Evolutionary conservation across 2,113 vertebrate species (phyloP), one percentile per base, ranked within the genome.

Genomic region (Ptilonorhynchus violaceus): DNA sequence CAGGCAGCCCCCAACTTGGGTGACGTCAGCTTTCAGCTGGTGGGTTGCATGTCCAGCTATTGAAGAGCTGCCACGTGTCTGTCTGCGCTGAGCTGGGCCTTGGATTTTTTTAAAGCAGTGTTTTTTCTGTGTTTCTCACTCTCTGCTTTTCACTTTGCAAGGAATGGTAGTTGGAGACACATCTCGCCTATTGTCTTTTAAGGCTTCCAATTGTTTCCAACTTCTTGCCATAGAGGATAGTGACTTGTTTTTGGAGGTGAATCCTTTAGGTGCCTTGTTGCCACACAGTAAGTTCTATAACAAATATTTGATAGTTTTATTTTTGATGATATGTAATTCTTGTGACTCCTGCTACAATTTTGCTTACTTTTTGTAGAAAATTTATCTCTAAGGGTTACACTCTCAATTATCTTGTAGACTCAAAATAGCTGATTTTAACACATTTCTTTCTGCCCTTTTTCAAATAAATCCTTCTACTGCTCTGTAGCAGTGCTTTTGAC

Each of bases 341-440:
- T 95, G 76, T 11, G 56, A 89, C 63, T 95, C 78, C 68, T 93
- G 77, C 95, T 95, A 82, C 41, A 95, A 72, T 92, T 95, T 92
- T 91, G 18, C 59, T 97, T 96, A 93, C 37, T 89, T 95, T 94
- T 89, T 72, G 53, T 94, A 91, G 89, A 83, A 72, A 91, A 88
- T 75, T 14, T 96, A 44, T 96, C 66, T 96, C 88, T 96, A 89
- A 92, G 94, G 55, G 84, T 42, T 81, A 85, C 85, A 70, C 72
- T 85, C 78, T 83, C 78, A 81, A 59, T 97, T 96, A 83, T 81
- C 37, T 88, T 68, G 20, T 39, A 85, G 62, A 91, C n/a, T 23
- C 79, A 66, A 95, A 96, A 91, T 90, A 93, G 86, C 66, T 55
- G 72, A 62, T 91, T 96, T 96, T 75, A 85, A 88, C 75, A 77